A percentile compares a stretch with the other conserved stretches of the same genome.
Evolutionary conservation across 2,797 vertebrate species (phyloP).

Genomic region (Poeciliopsis gracilis): DNA sequence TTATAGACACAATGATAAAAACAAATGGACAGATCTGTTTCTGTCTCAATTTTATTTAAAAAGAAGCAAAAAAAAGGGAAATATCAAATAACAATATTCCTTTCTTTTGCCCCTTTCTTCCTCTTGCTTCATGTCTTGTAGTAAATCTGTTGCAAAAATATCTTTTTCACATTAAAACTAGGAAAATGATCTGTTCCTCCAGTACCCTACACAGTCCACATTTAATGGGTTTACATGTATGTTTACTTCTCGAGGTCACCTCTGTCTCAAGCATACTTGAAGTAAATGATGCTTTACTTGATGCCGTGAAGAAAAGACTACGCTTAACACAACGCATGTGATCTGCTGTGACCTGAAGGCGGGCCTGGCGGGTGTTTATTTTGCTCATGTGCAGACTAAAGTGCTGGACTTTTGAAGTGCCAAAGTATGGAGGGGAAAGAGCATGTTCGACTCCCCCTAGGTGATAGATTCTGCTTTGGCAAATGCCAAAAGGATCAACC

Average conservation of each 20-base stretch:
- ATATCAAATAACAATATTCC: constrained; percentile 10
- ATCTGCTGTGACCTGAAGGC: background rate
- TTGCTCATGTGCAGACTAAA: constrained; percentile 34
- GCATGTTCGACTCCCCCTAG: constrained; percentile 24
- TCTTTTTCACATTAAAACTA: background rate
- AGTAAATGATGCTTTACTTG: background rate
- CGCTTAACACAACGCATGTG: background rate
- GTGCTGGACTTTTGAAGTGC: constrained; percentile 48
- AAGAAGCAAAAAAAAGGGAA: background rate
- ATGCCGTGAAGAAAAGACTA: background rate
- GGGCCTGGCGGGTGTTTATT: constrained; percentile 15
- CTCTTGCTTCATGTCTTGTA: constrained; percentile 9
- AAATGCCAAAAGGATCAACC: constrained; percentile 76
- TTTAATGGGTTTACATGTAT: background rate
- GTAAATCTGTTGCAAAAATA: constrained; percentile 17
- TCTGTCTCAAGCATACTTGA: background rate
- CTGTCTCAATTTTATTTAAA: constrained; percentile 8
- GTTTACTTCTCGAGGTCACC: background rate
- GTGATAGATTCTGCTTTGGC: constrained; percentile 59
- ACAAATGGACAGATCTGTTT: background rate
- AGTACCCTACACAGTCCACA: background rate
- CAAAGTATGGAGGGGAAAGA: constrained; percentile 57
- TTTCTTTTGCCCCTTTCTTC: constrained; percentile 27
- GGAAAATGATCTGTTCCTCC: background rate
- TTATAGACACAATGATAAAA: constrained; percentile 12